A percentile compares a stretch with the other conserved stretches of the same genome.
Evolutionary conservation across 1,140 invertebrate species (phyloP).

Genomic region (Hirudo medicinalis): DNA sequence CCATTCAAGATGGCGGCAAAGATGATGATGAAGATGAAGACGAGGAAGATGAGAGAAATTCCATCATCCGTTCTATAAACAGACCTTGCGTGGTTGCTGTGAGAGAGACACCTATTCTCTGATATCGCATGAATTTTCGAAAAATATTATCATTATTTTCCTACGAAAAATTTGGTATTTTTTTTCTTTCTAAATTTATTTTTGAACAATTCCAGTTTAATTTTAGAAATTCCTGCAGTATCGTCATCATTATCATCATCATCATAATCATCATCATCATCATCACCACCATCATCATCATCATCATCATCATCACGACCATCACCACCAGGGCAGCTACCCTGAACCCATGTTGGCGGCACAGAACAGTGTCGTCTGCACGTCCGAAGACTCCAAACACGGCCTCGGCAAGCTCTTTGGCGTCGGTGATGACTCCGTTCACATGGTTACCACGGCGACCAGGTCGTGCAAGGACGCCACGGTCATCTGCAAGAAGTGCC

Average conservation of each 20-base stretch:
- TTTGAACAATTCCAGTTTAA: not conserved
- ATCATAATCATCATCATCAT: no score
- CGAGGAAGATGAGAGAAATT: not conserved
- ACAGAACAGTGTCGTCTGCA: conserved; percentile 20
- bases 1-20: not conserved
- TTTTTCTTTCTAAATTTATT: not conserved
- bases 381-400: conserved; percentile 8
- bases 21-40: not conserved
- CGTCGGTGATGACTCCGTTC: no score
- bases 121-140: not conserved
- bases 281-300: no score
- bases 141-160: not conserved
- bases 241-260: no score
- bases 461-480: conserved; percentile 8
- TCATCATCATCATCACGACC: not conserved
- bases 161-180: not conserved
- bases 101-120: no score
- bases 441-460: conserved; percentile 12
- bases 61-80: not conserved
- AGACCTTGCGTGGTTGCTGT: no score
- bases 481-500: conserved; percentile 12
- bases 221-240: no score
- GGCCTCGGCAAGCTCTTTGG: conserved; percentile 14
- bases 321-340: conserved; percentile 14
- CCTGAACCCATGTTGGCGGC: conserved; percentile 16